Base-by-base conservation (phyloP, 2,888 invertebrate species). In the Eristalinus sepulchralis region DNA sequence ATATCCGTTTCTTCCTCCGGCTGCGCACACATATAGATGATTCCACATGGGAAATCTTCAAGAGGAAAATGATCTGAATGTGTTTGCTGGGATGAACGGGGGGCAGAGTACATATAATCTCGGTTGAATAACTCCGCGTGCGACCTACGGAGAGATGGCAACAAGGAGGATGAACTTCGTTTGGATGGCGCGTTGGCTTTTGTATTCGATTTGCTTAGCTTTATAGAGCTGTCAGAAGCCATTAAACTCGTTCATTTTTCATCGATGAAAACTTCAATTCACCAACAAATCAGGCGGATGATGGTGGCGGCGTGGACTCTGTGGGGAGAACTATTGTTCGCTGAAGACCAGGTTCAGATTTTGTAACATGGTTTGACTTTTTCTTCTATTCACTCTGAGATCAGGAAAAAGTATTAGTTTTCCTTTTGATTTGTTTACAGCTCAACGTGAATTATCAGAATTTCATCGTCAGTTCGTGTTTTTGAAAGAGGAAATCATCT, bases 221-320 rank as follows among this genome's bases (percentile, higher is more conserved):
- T 82, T 73, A 85, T 85, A 73, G 72, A 85, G 68, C 85, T 85
- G 85, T 85, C 85, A 85, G 77, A 72, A 85, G 68, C 82, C 82
- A 85, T 85, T 77, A 82, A 77, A 77, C 64, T 64, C 63, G 77
- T 82, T 82, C 85, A 85, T 85, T 85, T 85, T 85, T 85, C 85
- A 85, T 85, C 77, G 81, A 82, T 82, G 77, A 59, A 82, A 78
- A 82, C 82, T 82, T 85, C 77, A 77, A 85, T 85, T 85, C 77
- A 82, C 75, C 31, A 57, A 68, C 72, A 78, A 71, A 59, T 63
- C 64, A 33, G 36, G 9, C 20, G 33, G 34, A 8, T 17, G 47
- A 17, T n/a, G 47, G 6, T 47, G 6, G 1, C n/a, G 13, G 13
- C 5, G 39, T 34, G 34, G 34, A 34, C 2, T 39, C 39, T 39